Percentiles rank a stretch among this genome's conserved stretches.
Evolutionary conservation across 1,140 invertebrate genomes (phyloP).

Genomic region (Pogonognathellus flavescens): DNA sequence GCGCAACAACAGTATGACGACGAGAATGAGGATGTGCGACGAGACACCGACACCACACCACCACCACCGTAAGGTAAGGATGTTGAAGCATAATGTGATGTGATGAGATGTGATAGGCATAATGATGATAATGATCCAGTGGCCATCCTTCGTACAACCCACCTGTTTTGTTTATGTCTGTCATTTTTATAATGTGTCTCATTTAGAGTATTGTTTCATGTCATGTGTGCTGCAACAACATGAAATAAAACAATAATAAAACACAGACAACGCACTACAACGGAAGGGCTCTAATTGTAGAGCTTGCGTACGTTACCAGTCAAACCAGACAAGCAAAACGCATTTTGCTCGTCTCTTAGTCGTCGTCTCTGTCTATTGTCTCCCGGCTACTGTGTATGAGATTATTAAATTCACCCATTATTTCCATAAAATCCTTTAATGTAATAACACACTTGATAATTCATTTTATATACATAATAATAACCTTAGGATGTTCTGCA

Average conservation of each 20-base stretch:
- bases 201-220: slow-evolving; percentile 40
- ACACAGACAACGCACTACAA: not conserved
- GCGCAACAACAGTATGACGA: slow-evolving; percentile 8
- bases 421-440: too few species aligned
- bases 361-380: too few species aligned
- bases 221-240: not conserved
- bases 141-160: slow-evolving; percentile 10
- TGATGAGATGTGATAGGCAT: slow-evolving; percentile 43
- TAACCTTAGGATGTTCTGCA: too few species aligned
- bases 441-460: too few species aligned
- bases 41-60: not conserved
- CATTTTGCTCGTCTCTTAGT: too few species aligned
- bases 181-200: slow-evolving; percentile 45
- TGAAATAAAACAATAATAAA: slow-evolving; percentile 12
- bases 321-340: not conserved
- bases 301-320: not conserved
- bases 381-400: too few species aligned
- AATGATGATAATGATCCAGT: slow-evolving; percentile 39
- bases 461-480: too few species aligned
- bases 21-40: slow-evolving; percentile 20
- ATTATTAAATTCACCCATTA: too few species aligned
- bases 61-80: not conserved
- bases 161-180: slow-evolving; percentile 50
- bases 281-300: slow-evolving; percentile 37
- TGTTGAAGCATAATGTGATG: slow-evolving; percentile 19